Evolutionary conservation across 2,113 vertebrate species (phyloP).

Genomic region (Pelecanoides urinatrix): DNA sequence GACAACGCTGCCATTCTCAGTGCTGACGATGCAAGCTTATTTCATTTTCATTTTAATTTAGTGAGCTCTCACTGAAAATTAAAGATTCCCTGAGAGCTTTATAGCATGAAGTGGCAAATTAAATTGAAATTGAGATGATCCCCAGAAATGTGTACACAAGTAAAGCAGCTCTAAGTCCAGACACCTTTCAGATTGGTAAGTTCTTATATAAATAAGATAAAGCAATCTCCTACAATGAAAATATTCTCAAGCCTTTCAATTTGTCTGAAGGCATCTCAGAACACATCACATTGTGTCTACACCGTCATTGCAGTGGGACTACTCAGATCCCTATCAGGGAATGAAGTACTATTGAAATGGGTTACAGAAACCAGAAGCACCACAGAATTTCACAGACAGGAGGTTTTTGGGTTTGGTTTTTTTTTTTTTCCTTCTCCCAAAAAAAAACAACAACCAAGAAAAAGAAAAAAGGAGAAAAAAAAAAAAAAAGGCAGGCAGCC

Average conservation of each 20-base stretch:
- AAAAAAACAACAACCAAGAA: not conserved
- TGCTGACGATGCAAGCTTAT: not conserved
- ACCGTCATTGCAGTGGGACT: not conserved
- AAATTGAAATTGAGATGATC: slow-evolving; percentile 49
- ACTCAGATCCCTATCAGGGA: not conserved
- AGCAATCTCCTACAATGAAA: not conserved
- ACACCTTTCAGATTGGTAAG: not conserved
- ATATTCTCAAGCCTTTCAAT: not conserved
- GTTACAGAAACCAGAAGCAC: not conserved
- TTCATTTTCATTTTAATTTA: slow-evolving; percentile 52
- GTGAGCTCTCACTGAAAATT: slow-evolving; percentile 15
- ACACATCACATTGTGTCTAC: not conserved
- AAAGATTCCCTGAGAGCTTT: slow-evolving; percentile 27
- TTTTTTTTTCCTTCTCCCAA: not conserved
- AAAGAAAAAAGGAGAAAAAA: not conserved
- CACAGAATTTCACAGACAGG: not conserved
- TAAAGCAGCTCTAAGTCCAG: not conserved
- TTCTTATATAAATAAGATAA: slow-evolving; percentile 5
- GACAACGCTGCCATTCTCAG: not conserved
- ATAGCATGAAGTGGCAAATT: slow-evolving; percentile 29
- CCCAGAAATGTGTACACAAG: slow-evolving; percentile 31
- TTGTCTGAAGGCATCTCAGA: not conserved
- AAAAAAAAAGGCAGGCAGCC: not conserved
- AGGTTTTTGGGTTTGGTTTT: too few relatives aligned
- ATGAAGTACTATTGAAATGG: not conserved